A percentile compares a stretch with the other conserved stretches of the same genome.
phyloP scores from a whole-genome alignment of 2,888 invertebrate genomes.

The Chamaedrilus cognettii region DNA sequence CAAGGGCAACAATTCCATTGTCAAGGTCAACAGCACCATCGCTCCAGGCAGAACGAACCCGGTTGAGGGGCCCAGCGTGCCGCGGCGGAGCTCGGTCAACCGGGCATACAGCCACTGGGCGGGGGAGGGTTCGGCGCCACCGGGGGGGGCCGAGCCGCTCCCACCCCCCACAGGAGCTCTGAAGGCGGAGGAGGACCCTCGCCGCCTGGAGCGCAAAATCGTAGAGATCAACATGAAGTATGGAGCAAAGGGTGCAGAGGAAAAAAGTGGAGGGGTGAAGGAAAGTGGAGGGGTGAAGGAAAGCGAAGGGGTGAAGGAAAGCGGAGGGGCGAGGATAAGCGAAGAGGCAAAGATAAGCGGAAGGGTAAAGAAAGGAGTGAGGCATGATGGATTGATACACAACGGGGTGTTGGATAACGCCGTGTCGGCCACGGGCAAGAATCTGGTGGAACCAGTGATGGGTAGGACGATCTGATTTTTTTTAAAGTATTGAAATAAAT shows the following conservation, averaged over 20 bases:
- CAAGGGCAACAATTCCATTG: not conserved
- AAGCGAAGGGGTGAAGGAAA: too few species aligned
- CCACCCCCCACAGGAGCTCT: not conserved
- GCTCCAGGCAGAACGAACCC: not conserved
- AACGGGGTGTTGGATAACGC: too few species aligned
- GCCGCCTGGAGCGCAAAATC: not conserved
- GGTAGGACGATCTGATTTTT: too few species aligned
- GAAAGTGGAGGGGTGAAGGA: not conserved
- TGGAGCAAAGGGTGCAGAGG: not conserved
- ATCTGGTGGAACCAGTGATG: too few species aligned
- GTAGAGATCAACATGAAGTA: constrained; percentile 2
- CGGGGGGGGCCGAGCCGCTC: not conserved
- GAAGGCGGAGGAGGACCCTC: not conserved
- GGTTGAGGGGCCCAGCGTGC: not conserved
- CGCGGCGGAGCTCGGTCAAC: not conserved
- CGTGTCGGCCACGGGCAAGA: too few species aligned
- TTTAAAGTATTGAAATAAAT: too few species aligned
- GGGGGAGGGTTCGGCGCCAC: not conserved
- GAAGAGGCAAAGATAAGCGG: too few species aligned
- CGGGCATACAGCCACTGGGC: constrained; percentile 2
- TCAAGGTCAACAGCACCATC: not conserved
- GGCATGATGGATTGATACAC: too few species aligned
- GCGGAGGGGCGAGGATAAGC: too few species aligned
- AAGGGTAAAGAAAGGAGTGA: too few species aligned
- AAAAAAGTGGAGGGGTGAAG: not conserved